phyloP scores from a whole-genome alignment of 2,113 vertebrate species.

The Salvelinus fontinalis region DNA sequence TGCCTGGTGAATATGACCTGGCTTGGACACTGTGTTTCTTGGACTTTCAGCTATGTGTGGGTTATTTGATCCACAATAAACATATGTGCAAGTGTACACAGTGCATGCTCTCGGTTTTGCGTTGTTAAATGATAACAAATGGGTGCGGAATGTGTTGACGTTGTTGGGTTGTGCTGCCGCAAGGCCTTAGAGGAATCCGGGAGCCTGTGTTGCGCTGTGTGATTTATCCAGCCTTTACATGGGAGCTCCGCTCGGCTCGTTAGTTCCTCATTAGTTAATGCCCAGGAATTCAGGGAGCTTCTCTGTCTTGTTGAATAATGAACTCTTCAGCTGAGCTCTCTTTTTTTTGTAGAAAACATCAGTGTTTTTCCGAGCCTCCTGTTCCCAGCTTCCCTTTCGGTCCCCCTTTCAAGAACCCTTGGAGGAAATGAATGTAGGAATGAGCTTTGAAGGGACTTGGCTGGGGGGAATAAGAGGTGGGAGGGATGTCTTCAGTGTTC shows the following conservation, averaged over 20 bases:
- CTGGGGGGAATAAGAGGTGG: background rate
- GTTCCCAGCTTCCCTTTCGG: slow-evolving; percentile 2
- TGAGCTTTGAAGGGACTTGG: background rate
- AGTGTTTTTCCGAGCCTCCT: slow-evolving; percentile 11
- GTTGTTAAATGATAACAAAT: slow-evolving; percentile 39
- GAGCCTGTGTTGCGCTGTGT: background rate
- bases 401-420: background rate
- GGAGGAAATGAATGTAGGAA: slow-evolving; percentile 20
- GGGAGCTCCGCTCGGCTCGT: background rate
- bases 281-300: slow-evolving; percentile 19
- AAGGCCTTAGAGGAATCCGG: background rate
- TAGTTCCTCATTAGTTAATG: slow-evolving; percentile 11
- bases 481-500: background rate
- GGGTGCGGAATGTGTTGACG: slow-evolving; percentile 26
- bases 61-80: background rate
- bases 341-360: slow-evolving; percentile 39
- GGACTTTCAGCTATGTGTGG: slow-evolving; percentile 14
- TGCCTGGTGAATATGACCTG: background rate
- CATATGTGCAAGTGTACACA: slow-evolving; percentile 12
- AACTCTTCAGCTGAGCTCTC: slow-evolving; percentile 10
- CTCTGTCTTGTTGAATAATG: slow-evolving; percentile 8
- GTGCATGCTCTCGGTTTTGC: background rate
- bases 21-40: background rate
- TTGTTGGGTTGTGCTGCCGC: background rate
- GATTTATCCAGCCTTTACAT: slow-evolving; percentile 3